phyloP scores from a whole-genome alignment of 2,113 vertebrate species.

The Typhlomys cinereus region DNA sequence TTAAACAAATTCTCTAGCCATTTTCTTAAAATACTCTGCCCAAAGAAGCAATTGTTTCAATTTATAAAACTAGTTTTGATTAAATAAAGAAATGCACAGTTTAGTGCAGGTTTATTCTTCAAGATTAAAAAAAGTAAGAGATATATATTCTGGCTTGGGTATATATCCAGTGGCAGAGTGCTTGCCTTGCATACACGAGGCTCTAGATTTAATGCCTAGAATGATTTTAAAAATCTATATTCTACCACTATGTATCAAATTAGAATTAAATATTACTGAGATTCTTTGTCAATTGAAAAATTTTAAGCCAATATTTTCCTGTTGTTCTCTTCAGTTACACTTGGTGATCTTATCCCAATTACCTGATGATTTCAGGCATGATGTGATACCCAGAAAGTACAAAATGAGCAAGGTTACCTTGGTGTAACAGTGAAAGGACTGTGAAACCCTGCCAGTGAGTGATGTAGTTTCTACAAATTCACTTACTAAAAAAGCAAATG shows the following conservation, averaged over 20 bases:
- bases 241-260: background rate
- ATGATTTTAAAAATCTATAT: background rate
- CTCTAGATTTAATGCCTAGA: background rate
- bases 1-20: background rate
- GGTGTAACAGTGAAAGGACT: background rate
- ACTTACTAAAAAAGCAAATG: background rate
- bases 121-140: background rate
- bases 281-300: background rate
- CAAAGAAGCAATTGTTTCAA: background rate
- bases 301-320: background rate
- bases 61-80: background rate
- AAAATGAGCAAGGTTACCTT: background rate
- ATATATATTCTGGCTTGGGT: fast-evolving
- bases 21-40: background rate
- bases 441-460: background rate
- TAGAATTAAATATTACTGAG: background rate
- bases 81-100: background rate
- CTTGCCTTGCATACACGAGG: background rate
- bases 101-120: background rate
- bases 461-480: background rate
- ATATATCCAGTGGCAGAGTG: background rate
- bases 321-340: background rate
- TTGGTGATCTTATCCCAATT: background rate
- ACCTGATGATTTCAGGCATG: background rate
- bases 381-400: background rate